These are phyloP conservation scores for Plusia festucae DNA, from an alignment of 2,888 invertebrate genomes.

Conservation along the genomic window DNA sequence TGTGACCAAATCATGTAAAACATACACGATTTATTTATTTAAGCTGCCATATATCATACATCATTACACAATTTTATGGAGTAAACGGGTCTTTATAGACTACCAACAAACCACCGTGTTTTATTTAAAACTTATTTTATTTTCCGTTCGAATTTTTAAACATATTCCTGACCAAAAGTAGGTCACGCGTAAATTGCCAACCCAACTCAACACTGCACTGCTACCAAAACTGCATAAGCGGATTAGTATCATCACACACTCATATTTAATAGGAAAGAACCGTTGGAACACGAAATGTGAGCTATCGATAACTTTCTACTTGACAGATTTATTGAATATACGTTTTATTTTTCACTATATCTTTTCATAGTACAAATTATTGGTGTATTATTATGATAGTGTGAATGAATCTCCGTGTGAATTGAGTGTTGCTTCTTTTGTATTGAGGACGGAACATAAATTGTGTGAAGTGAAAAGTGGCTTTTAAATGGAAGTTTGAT, in stretches of 20 bases:
- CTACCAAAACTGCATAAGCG: slow-evolving; percentile 40
- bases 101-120: background rate
- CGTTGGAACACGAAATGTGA: slow-evolving; percentile 42
- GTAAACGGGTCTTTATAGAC: background rate
- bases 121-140: background rate
- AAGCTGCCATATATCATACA: background rate
- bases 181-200: slow-evolving; percentile 38
- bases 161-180: slow-evolving; percentile 31
- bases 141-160: slow-evolving; percentile 7
- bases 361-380: slow-evolving; percentile 60
- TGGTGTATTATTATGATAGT: slow-evolving; percentile 61
- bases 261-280: slow-evolving; percentile 43
- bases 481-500: slow-evolving; percentile 30
- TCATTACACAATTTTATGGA: background rate
- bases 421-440: slow-evolving; percentile 59
- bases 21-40: background rate
- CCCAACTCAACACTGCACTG: slow-evolving; percentile 30
- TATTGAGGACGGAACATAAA: slow-evolving; percentile 61
- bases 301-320: slow-evolving; percentile 54
- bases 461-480: slow-evolving; percentile 51
- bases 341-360: slow-evolving; percentile 53
- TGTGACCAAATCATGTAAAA: background rate
- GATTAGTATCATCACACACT: slow-evolving; percentile 41
- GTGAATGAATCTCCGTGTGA: slow-evolving; percentile 67
- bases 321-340: slow-evolving; percentile 60